Base-by-base conservation (phyloP, 2,797 vertebrate genomes). In the Xyrichtys novacula region DNA sequence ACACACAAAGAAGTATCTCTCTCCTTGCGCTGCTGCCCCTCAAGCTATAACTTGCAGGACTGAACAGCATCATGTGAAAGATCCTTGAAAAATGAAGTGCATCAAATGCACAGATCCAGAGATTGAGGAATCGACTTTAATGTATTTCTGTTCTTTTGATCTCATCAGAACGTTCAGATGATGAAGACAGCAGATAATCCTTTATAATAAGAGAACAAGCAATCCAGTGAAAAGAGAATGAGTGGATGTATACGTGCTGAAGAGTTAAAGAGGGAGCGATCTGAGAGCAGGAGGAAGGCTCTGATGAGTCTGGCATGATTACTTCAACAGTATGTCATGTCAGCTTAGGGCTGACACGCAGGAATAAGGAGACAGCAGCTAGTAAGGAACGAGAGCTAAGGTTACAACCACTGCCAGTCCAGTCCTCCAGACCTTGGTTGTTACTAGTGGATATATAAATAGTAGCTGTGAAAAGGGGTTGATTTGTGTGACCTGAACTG, bases 241-340 rank as follows among this genome's bases (percentile, higher is more conserved):
- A 42, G 61, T n/a, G 53, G 38, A 63, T 46, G 25, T 85, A 69
- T 54, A 43, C 58, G 31, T 62, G 72, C 49, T 58, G 56, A 15
- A 46, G 63, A 74, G 65, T 68, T 42, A 56, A 65, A 65, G 78
- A 36, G 55, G 39, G 31, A 57, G 56, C 2, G 67, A 72, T 82
- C 62, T 57, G 67, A 65, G 77, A 58, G 44, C 14, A 10, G 40
- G 76, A 76, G 85, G 55, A 9, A 5, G 47, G 73, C 81, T 83
- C 71, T 75, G 86, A 80, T 54, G 67, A 84, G 81, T 84, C 82
- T 83, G 86, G 78, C 73, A 75, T 55, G n/a, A 77, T 89, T 81
- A 76, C 84, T 89, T 89, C 81, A 85, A 80, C 88, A 78, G 80
- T 54, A 77, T 87, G 91, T 93, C 88, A 83, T 87, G 82, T 91